Conservation (phyloP, 2,113 vertebrate species). For the Nesogale talazaci region DNA sequence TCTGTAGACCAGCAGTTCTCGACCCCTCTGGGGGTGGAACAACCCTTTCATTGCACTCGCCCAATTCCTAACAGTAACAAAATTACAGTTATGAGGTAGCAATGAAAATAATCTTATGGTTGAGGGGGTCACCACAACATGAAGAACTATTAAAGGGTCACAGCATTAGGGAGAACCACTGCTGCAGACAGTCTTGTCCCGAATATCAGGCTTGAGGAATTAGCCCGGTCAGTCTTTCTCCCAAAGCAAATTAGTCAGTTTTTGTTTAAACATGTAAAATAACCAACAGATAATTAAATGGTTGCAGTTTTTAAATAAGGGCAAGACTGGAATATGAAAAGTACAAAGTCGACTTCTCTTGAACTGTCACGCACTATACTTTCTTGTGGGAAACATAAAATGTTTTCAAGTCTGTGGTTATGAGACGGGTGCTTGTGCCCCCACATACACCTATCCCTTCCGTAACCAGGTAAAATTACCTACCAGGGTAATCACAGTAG, state of each 20-base stretch:
- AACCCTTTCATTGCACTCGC: too few relatives aligned
- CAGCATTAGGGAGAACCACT: too few relatives aligned
- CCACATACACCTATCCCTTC: too few relatives aligned
- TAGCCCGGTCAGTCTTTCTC: background rate
- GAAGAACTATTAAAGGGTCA: too few relatives aligned
- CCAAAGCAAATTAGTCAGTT: background rate
- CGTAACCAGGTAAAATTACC: conserved; percentile 48
- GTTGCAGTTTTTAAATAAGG: background rate
- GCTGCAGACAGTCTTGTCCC: too few relatives aligned
- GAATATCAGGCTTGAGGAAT: too few relatives aligned
- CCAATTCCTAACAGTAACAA: too few relatives aligned
- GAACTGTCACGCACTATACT: background rate
- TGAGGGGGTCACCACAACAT: too few relatives aligned
- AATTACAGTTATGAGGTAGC: too few relatives aligned
- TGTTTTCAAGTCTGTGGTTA: background rate
- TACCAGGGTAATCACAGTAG: conserved; percentile 97
- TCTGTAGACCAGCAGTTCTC: background rate
- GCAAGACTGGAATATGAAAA: background rate
- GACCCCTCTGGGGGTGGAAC: too few relatives aligned
- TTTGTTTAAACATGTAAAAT: background rate
- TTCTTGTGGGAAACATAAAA: background rate
- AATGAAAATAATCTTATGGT: too few relatives aligned
- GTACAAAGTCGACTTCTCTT: background rate
- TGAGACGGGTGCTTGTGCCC: background rate
- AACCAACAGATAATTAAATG: background rate